These are phyloP conservation scores for Phymorhynchus buccinoides DNA, from an alignment of 1,140 invertebrate species.

Conservation along the genomic window DNA sequence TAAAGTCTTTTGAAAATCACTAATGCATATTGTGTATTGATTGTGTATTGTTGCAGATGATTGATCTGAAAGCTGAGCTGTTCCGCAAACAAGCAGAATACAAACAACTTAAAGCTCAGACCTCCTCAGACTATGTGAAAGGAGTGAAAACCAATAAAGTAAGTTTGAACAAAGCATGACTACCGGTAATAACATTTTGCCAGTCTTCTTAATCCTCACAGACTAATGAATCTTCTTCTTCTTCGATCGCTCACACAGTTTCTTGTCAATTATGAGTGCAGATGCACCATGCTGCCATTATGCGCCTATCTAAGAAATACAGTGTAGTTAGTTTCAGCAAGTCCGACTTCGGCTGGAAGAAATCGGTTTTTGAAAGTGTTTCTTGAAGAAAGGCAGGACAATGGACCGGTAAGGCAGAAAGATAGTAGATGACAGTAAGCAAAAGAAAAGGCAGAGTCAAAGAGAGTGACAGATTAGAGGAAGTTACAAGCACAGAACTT, in stretches of 20 bases:
- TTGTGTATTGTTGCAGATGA: conserved; percentile 56
- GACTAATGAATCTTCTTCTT: too few species aligned
- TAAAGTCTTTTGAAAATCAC: neutral
- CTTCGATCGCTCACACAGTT: too few species aligned
- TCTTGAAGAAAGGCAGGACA: too few species aligned
- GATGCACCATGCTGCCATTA: neutral
- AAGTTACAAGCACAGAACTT: too few species aligned
- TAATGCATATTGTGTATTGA: neutral
- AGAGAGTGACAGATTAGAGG: too few species aligned
- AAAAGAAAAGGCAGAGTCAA: too few species aligned
- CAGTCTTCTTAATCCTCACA: neutral
- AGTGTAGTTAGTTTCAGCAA: too few species aligned
- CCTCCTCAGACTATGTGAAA: conserved; percentile 50
- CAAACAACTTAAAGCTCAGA: conserved; percentile 58
- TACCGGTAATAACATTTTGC: neutral
- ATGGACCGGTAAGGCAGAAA: too few species aligned
- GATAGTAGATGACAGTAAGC: too few species aligned
- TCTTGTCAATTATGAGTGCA: neutral
- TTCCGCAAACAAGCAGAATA: conserved; percentile 72
- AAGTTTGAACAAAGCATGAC: neutral
- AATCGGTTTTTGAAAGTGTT: neutral
- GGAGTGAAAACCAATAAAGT: conserved; percentile 59
- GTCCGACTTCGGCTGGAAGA: neutral
- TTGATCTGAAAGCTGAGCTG: conserved; percentile 73
- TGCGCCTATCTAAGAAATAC: neutral